Evolutionary conservation across 2,797 vertebrate genomes (phyloP), one percentile per base, ranked within the genome.

Genomic region (Leuciscus waleckii): DNA sequence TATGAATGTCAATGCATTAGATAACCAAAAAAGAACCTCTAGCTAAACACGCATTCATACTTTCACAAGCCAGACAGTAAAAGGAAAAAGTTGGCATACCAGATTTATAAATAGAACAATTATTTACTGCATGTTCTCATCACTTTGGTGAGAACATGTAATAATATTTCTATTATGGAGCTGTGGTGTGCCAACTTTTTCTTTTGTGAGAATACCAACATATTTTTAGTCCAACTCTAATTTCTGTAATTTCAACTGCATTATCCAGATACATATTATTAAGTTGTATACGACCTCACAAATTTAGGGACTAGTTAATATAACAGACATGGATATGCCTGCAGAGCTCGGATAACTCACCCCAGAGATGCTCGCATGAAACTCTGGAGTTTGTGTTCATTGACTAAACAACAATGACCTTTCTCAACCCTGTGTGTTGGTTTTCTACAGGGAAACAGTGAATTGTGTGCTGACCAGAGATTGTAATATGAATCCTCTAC

Each of bases 361-460:
- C 43, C 39, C 19, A 80, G 43, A 80, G 39, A 79, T 67, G 26
- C 51, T 58, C 26, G 68, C 29, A 49, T 49, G 17, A 76, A 76
- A 76, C 73, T 54, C 70, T 68, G n/a, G 17, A 70, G 46, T 7
- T 26, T 46, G 17, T n/a, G 51, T 63, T 82, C 39, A 73, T 13
- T 14, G 68, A 58, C 68, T 26, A 16, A 70, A 82, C 21, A 51
- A 35, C 13, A 70, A 26, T 78, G 79, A 70, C 23, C 67, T 71
- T 14, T 58, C 51, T 71, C 23, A 73, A 58, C 51, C 26, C 17
- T 46, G 35, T 37, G 61, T 7, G 10, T 37, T 58, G 23, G 78
- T 68, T 26, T 46, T 75, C 17, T 26, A 74, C 17, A 51, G 29
- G 8, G 14, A 51, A 9, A 35, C 71, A 3, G 2, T 51, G 5